Base-by-base conservation (phyloP, 1,140 invertebrate species). In the Zaprionus ghesquierei region DNA sequence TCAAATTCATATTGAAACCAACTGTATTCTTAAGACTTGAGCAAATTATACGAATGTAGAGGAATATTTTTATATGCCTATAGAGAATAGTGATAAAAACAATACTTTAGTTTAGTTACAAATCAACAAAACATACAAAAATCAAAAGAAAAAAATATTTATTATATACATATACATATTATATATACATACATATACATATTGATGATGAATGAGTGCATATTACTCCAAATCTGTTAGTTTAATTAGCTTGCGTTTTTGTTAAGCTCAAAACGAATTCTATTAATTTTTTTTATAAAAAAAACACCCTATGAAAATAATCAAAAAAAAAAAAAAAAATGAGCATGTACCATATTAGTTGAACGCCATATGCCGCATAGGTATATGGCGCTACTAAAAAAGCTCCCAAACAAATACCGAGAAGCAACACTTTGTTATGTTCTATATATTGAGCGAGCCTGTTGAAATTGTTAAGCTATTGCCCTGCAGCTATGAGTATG, bases 171-270 rank as follows among this genome's bases (percentile, higher is more conserved):
- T 56, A 69, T n/a, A 46, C 49, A 61, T 56, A 46, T 46, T 22
- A 61, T 56, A 46, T 46, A 12, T 46, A 46, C 41, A 50, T 33
- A 53, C 25, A 75, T 82, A 84, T 77, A 77, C 69, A 77, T 75
- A 77, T 59, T 71, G 35, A 75, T 71, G 35, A 75, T 69, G 62
- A 58, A 66, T 68, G 64, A 79, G 69, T 75, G 63, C 56, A 70
- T 69, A 78, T 69, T 69, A 69, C 78, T 71, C 64, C 60, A 84
- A n/a, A 81, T 75, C 79, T 79, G 49, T 73, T 81, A 80, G 76
- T 69, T 81, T 89, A 90, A 77, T 81, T 85, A 89, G 86, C 85
- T 89, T 89, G 86, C 85, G 86, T 89, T 89, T 89, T 89, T 89
- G 85, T 89, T 85, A 89, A 85, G 85, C 85, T 89, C 63, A 79